Base-by-base conservation (phyloP, 2,113 vertebrate species). In the Xenopus borealis region DNA sequence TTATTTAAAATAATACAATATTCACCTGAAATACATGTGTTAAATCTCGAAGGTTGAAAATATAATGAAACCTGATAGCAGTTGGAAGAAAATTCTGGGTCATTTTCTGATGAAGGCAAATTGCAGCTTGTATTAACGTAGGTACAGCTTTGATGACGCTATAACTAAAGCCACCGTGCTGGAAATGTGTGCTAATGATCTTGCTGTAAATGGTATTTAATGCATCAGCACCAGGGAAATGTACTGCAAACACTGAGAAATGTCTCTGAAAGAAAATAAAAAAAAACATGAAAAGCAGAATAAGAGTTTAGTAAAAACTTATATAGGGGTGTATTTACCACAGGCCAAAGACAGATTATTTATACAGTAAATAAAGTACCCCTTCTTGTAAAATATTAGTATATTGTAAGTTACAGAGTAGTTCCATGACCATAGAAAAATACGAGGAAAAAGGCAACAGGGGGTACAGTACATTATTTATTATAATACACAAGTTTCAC, bases 101-200 rank as follows among this genome's bases (percentile, higher is more conserved):
- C 84, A 89, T 89, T 88, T 95, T 94, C 83, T 92, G 91, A 81
- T 93, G 87, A 66, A 95, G 86, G 83, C 83, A 91, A 80, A 90
- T 89, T 57, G 86, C 79, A 78, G 83, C 86, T 89, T 92, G 83
- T 52, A 81, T 67, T 33, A 91, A 78, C 23, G 82, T 89, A 47
- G 82, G 84, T 6, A 90, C 78, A 74, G 88, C 89, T 80, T 89
- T 91, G 63, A 88, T 85, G 69, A 93, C 87, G 2, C 86, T 89
- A 1, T 85, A 92, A 86, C 85, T 93, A 85, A 92, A 92, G 58
- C 84, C 89, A 12, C 85, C 85, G 73, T 88, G 83, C 47, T 91
- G 86, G 84, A 94, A 95, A 85, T 90, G 83, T 72, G 79, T 88
- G 40, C 88, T 91, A 83, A 92, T 83, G 72, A 92, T 90, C 71